These are phyloP conservation scores for Drosophila helvetica DNA, from an alignment of 2,888 invertebrate genomes.

Conservation along the genomic window DNA sequence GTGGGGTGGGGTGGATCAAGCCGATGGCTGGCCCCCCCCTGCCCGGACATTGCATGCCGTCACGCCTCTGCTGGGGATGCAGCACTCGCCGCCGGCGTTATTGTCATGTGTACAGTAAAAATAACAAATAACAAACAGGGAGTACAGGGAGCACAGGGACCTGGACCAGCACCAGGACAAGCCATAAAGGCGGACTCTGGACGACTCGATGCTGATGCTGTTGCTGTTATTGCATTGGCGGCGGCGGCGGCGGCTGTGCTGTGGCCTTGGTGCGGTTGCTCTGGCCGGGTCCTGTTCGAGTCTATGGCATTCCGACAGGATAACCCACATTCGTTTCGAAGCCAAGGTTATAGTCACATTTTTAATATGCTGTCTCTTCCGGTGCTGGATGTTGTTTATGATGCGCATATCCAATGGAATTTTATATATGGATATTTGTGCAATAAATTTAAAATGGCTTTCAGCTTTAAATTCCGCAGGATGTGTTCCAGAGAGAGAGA, in stretches of 20 bases:
- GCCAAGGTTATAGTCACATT: slow-evolving; percentile 73
- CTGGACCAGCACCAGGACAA: slow-evolving; percentile 13
- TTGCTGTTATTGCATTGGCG: slow-evolving; percentile 13
- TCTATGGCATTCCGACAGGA: background rate
- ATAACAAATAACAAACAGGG: slow-evolving; percentile 52
- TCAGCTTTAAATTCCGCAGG: slow-evolving; percentile 28
- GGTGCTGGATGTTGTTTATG: slow-evolving; percentile 63
- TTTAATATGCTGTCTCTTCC: slow-evolving; percentile 65
- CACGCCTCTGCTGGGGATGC: slow-evolving; percentile 15
- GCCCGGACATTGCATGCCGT: slow-evolving; percentile 19
- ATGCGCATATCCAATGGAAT: slow-evolving; percentile 48
- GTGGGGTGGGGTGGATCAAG: background rate
- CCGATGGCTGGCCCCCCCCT: slow-evolving; percentile 8
- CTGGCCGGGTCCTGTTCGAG: slow-evolving; percentile 4
- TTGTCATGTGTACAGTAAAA: slow-evolving; percentile 79
- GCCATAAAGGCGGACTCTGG: slow-evolving; percentile 42
- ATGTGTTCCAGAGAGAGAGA: slow-evolving; percentile 1
- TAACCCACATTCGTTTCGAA: slow-evolving; percentile 3
- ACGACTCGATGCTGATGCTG: slow-evolving; percentile 6
- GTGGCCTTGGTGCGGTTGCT: slow-evolving; percentile 50
- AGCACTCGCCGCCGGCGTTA: slow-evolving; percentile 62
- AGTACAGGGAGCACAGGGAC: slow-evolving; percentile 22
- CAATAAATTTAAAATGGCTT: slow-evolving; percentile 49
- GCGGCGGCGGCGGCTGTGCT: slow-evolving; percentile 6
- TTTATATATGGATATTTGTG: slow-evolving; percentile 18